Base-by-base conservation (phyloP, 37 sponge, comb jelly and placozoan species). In the Hormiphora californensis region DNA sequence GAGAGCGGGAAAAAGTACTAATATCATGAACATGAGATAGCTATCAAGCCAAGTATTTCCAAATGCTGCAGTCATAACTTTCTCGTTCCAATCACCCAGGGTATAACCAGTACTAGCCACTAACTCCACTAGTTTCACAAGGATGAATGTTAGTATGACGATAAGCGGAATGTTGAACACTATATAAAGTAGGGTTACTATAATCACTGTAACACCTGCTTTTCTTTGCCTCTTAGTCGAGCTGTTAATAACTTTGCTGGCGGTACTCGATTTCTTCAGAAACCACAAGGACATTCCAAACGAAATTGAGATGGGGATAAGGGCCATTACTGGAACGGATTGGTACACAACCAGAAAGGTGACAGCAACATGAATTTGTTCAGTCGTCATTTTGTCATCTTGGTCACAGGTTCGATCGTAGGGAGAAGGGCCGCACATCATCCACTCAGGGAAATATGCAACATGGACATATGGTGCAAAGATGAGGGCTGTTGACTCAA, bases 101-200 rank as follows among this genome's bases (percentile, higher is more conserved):
- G 7, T 57, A 30, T 5, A 28, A 21, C n/a, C 61, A 5, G 9
- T 23, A 15, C 15, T 15, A n/a, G n/a, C n/a, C 3, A 57, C 30
- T 30, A 30, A 30, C n/a, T 57, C 61, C 27, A 30, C n/a, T 4
- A 57, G 61, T 57, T 12, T 12, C 4, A 4, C 27, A 30, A 57
- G 61, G 61, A 57, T 57, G 61, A 57, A 57, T 5, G 61, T 57
- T 5, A 57, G 61, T 23, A 57, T 28, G 7, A 30, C 61, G 7
- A 30, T 30, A 12, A 28, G 27, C n/a, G 61, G 61, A 15, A 57
- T 57, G 61, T 57, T 57, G 61, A 57, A 57, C 61, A 57, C 30
- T 23, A 73, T 19, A 19, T 73, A 73, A 46, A 73, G 81, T 25
- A 36, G 25, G 27, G 81, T 73, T 22, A 73, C 81, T 1, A 73